Evolutionary conservation across 2,113 vertebrate species (phyloP).

Genomic region (Dendrocopos noguchii): DNA sequence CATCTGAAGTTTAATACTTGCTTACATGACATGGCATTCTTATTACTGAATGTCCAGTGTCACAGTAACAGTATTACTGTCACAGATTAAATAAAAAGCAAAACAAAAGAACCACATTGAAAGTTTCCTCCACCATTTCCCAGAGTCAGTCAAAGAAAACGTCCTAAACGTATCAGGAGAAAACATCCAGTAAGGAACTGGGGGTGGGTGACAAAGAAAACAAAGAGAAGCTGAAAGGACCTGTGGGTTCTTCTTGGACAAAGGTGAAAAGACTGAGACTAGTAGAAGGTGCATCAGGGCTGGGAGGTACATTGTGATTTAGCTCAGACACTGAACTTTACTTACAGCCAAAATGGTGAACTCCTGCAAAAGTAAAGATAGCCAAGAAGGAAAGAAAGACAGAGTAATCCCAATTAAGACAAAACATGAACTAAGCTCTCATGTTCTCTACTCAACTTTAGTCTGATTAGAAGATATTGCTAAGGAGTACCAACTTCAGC

Average conservation of each 20-base stretch:
- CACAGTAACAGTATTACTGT: constrained; percentile 74
- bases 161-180: constrained; percentile 58
- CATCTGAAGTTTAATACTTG: constrained; percentile 63
- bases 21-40: constrained; percentile 77
- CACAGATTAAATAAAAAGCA: constrained; percentile 60
- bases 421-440: constrained; percentile 6
- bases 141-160: constrained; percentile 64
- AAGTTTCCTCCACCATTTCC: constrained; percentile 66
- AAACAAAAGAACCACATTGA: constrained; percentile 2
- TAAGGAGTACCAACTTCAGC: neutral
- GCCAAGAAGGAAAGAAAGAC: constrained; percentile 86
- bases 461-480: neutral
- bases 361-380: constrained; percentile 91
- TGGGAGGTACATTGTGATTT: constrained; percentile 71
- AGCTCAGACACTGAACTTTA: constrained; percentile 81
- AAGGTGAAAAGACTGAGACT: constrained; percentile 71
- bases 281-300: constrained; percentile 72
- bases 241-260: constrained; percentile 72
- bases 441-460: neutral
- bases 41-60: constrained; percentile 71
- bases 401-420: constrained; percentile 77
- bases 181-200: constrained; percentile 69
- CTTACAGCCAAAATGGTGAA: constrained; percentile 95
- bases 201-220: constrained; percentile 73
- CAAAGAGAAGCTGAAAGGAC: constrained; percentile 70